Base-by-base conservation (phyloP, 2,888 invertebrate genomes). In the Cantharis rustica region DNA sequence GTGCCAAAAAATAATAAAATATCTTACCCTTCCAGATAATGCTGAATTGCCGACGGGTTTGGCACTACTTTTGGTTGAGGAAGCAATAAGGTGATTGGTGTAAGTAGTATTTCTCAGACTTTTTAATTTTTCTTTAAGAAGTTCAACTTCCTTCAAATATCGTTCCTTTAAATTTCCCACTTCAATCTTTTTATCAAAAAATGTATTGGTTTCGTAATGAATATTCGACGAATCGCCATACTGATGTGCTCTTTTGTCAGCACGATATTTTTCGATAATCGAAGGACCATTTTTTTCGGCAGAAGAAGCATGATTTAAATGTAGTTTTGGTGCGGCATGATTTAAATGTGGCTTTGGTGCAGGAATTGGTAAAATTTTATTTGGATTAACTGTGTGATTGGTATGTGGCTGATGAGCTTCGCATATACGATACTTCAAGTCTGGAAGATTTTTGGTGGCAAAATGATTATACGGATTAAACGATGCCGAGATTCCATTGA, bases 131-230 rank as follows among this genome's bases (percentile, higher is more conserved):
- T 85, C 86, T 62, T 86, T 82, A 61, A 88, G 82, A 64, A 83
- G 79, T 72, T 86, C 86, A 61, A 88, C 82, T 79, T 88, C 88
- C 72, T 82, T 83, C 71, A 80, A 75, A 75, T 88, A 88, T 13
- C 83, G 80, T 31, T 86, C 86, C 27, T 83, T 83, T 16, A 87
- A 77, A 79, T 82, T 82, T 11, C 79, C 70, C 1, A 84, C 75
- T 76, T 88, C 85, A 16, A 81, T 79, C 62, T 80, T 81, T 79
- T 83, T 85, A 82, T 87, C 84, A 79, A 88, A 88, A 81, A 85
- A 87, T 0, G 87, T 87, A 69, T 83, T 82, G 3, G 88, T 88
- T 74, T 86, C 85, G 73, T 82, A 86, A 78, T 83, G 68, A 16
- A 76, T 27, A 16, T 15, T 47, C 7, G 66, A 23, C 27, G 68